A percentile compares a stretch with the other conserved stretches of the same genome.
Conservation (phyloP, 2,797 vertebrate genomes). For the Schizopygopsis malacanthus region DNA sequence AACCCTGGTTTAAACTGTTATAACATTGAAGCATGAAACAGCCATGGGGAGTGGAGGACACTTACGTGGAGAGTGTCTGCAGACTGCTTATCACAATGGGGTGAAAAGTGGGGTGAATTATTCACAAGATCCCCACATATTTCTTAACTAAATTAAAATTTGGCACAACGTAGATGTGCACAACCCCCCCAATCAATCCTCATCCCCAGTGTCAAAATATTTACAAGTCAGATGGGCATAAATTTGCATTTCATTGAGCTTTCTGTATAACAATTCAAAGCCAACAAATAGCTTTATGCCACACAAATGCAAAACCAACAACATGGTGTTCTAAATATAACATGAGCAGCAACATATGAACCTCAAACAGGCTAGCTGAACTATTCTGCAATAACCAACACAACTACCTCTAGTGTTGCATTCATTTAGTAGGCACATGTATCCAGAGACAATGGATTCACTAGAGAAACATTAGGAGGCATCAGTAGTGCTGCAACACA, state of each 20-base stretch:
- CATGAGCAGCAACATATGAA: background rate
- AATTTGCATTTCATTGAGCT: slow-evolving; percentile 67
- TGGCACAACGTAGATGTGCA: background rate
- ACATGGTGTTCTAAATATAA: no score
- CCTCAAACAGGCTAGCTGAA: background rate
- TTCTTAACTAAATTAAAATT: background rate
- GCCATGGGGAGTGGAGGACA: slow-evolving; percentile 56
- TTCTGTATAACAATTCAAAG: slow-evolving; percentile 9
- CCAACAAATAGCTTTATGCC: slow-evolving; percentile 7
- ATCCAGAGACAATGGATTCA: background rate
- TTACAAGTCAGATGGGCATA: slow-evolving; percentile 76
- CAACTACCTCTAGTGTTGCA: background rate
- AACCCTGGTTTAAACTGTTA: slow-evolving; percentile 28
- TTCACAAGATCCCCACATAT: slow-evolving; percentile 20
- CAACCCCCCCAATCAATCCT: background rate
- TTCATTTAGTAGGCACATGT: no score
- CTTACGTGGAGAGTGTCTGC: slow-evolving; percentile 73
- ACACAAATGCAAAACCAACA: background rate
- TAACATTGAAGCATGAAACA: slow-evolving; percentile 40
- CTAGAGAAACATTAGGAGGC: background rate
- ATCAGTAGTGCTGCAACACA: background rate
- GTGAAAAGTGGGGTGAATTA: slow-evolving; percentile 58
- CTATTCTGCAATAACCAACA: background rate
- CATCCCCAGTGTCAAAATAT: background rate
- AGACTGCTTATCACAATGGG: slow-evolving; percentile 69